A percentile compares a stretch with the other conserved stretches of the same genome.
phyloP scores from a whole-genome alignment of 1,140 invertebrate genomes.

The Antheraea pernyi region DNA sequence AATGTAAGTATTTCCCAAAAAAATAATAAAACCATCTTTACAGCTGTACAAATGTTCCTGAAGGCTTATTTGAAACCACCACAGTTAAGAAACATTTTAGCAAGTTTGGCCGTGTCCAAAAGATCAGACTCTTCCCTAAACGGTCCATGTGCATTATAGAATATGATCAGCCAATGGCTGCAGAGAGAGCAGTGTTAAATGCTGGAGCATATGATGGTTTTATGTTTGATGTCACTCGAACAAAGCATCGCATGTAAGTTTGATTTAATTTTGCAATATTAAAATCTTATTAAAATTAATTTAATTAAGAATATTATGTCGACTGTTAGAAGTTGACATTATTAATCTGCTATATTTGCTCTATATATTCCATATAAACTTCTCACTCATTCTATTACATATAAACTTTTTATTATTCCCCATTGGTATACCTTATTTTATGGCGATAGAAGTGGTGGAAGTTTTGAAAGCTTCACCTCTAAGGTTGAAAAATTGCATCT shows the following conservation, averaged over 20 bases:
- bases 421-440: too few relatives aligned
- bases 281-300: too few relatives aligned
- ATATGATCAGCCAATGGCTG: conserved; percentile 80
- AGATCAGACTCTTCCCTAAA: conserved; percentile 81
- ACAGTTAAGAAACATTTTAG: conserved; percentile 83
- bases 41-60: conserved; percentile 83
- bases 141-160: conserved; percentile 81
- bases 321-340: too few relatives aligned
- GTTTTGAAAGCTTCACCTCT: too few relatives aligned
- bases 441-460: too few relatives aligned
- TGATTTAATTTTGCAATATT: neutral
- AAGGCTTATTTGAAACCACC: conserved; percentile 80
- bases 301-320: too few relatives aligned
- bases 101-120: conserved; percentile 82
- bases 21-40: conserved; percentile 16
- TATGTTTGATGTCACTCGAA: conserved; percentile 81
- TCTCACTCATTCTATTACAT: too few relatives aligned
- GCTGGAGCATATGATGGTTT: conserved; percentile 81
- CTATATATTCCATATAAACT: too few relatives aligned
- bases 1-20: too few relatives aligned
- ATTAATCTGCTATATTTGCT: too few relatives aligned
- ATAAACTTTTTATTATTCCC: too few relatives aligned
- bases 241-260: conserved; percentile 63
- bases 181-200: conserved; percentile 80
- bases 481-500: too few relatives aligned